Conservation (phyloP, 1,140 invertebrate genomes). For the Ganaspis sp. region DNA sequence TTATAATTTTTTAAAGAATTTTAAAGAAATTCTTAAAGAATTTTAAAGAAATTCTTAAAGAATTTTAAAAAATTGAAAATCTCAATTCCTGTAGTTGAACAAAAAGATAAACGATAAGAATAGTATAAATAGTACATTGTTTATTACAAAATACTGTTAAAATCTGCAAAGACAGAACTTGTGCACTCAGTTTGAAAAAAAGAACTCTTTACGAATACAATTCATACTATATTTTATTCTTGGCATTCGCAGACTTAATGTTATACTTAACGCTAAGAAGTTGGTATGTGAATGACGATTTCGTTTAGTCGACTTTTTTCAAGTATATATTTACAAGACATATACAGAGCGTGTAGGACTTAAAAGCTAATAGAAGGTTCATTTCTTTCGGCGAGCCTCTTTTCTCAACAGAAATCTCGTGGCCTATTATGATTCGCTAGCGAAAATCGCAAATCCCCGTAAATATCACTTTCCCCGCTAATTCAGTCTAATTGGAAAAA, state of each 20-base stretch:
- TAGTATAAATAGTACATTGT: conserved; percentile 8
- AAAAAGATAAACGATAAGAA: conserved; percentile 1
- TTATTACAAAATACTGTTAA: conserved; percentile 6
- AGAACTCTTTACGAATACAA: background rate
- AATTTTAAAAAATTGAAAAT: background rate
- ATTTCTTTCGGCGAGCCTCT: conserved; percentile 48
- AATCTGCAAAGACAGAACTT: background rate
- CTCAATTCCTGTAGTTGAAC: background rate
- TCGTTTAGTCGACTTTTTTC: conserved; percentile 60
- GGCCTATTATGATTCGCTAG: conserved; percentile 39
- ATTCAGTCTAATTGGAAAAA: conserved; percentile 8
- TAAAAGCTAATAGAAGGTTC: conserved; percentile 60
- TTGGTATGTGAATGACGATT: conserved; percentile 27
- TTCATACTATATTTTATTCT: conserved; percentile 4
- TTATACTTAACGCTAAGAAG: background rate
- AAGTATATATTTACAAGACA: conserved; percentile 77
- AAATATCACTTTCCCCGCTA: conserved; percentile 18
- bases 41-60: no score
- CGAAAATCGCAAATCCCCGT: conserved; percentile 47
- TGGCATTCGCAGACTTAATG: conserved; percentile 24
- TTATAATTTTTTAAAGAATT: no score
- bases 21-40: no score
- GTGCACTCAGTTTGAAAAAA: background rate
- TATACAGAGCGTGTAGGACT: conserved; percentile 74
- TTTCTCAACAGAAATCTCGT: conserved; percentile 30